phyloP scores from a whole-genome alignment of 2,113 vertebrate species.

The Lepus americanus region DNA sequence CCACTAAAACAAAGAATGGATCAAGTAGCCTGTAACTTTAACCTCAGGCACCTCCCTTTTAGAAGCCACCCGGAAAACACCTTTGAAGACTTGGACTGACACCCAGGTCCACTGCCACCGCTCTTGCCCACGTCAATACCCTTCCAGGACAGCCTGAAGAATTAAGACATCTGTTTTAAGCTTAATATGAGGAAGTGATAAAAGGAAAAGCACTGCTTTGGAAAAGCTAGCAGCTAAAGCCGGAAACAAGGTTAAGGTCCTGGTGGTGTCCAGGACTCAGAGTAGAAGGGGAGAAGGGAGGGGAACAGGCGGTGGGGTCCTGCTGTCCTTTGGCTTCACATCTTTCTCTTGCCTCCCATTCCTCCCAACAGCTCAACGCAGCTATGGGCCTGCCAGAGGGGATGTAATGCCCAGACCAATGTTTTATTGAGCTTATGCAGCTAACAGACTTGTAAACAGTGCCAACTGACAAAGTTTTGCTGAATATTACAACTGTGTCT shows the following conservation, averaged over 20 bases:
- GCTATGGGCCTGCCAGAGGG: slow-evolving; percentile 80
- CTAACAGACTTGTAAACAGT: slow-evolving; percentile 86
- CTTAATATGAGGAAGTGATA: slow-evolving; percentile 56
- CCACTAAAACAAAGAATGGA: no score
- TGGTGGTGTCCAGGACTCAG: slow-evolving; percentile 41
- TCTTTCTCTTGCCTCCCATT: slow-evolving; percentile 47
- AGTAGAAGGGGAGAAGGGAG: not conserved
- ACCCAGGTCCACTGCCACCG: not conserved
- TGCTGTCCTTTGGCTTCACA: slow-evolving; percentile 69
- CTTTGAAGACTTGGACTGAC: slow-evolving; percentile 57
- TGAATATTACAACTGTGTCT: slow-evolving; percentile 79
- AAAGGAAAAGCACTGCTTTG: slow-evolving; percentile 62
- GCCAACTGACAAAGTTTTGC: slow-evolving; percentile 79
- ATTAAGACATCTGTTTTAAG: slow-evolving; percentile 68
- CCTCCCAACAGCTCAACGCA: slow-evolving; percentile 70
- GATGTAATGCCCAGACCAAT: slow-evolving; percentile 81
- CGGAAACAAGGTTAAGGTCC: slow-evolving; percentile 69
- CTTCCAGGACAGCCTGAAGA: slow-evolving; percentile 47
- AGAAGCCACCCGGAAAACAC: slow-evolving; percentile 52
- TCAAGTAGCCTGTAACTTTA: slow-evolving; percentile 19
- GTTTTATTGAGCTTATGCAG: slow-evolving; percentile 87
- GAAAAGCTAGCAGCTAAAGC: slow-evolving; percentile 44
- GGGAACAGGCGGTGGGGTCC: not conserved
- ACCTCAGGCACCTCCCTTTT: slow-evolving; percentile 24
- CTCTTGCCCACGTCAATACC: slow-evolving; percentile 11